phyloP scores from a whole-genome alignment of 2,797 vertebrate genomes.

The Takifugu ocellatus region DNA sequence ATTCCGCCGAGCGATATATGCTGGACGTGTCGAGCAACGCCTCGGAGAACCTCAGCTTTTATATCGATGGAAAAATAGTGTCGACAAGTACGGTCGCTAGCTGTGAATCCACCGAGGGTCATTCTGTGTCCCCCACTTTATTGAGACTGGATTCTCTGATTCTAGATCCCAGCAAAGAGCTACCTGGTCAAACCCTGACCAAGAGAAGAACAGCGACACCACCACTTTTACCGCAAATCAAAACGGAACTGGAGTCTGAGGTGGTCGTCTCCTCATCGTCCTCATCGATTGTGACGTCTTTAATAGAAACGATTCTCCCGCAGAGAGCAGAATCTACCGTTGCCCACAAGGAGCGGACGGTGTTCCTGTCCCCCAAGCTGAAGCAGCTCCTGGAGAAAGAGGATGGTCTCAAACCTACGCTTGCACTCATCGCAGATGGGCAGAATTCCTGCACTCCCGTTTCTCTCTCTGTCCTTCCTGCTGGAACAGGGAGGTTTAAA shows the following conservation, averaged over 20 bases:
- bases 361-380: slow-evolving; percentile 90
- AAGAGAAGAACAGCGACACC: slow-evolving; percentile 91
- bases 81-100: slow-evolving; percentile 86
- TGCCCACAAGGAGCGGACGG: slow-evolving; percentile 84
- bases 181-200: slow-evolving; percentile 75
- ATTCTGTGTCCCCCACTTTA: slow-evolving; percentile 78
- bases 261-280: slow-evolving; percentile 74
- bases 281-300: slow-evolving; percentile 70
- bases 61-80: slow-evolving; percentile 93
- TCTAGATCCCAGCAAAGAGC: slow-evolving; percentile 79
- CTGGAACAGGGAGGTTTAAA: slow-evolving; percentile 84
- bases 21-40: slow-evolving; percentile 93
- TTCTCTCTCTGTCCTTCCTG: slow-evolving; percentile 79
- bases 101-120: slow-evolving; percentile 87
- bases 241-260: slow-evolving; percentile 87
- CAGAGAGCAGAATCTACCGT: slow-evolving; percentile 77
- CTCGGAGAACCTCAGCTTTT: slow-evolving; percentile 94
- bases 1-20: slow-evolving; percentile 84
- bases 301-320: slow-evolving; percentile 72
- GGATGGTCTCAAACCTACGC: slow-evolving; percentile 79
- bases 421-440: slow-evolving; percentile 77
- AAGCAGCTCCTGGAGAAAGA: slow-evolving; percentile 93
- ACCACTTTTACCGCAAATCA: slow-evolving; percentile 87
- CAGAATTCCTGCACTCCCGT: slow-evolving; percentile 82
- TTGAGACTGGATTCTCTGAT: slow-evolving; percentile 88